These are phyloP conservation scores for Heterodera carotae DNA, from an alignment of 1,140 invertebrate genomes.

Conservation along the genomic window DNA sequence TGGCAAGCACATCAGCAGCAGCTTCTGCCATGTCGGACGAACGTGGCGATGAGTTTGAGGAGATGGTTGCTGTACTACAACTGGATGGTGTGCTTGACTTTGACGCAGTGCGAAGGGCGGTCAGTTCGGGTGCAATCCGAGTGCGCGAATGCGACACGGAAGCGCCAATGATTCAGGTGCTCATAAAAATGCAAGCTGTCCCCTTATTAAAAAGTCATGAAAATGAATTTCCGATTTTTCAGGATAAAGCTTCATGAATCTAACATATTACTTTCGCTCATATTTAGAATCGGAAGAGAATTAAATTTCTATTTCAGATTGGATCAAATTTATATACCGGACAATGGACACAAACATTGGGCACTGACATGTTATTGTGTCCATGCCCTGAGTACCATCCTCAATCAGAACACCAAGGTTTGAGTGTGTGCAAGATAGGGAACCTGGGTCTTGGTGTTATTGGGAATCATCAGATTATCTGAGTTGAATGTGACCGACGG, in stretches of 20 bases:
- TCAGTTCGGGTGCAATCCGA: constrained; percentile 18
- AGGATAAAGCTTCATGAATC: not conserved
- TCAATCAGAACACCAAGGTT: too few relatives aligned
- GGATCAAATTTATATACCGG: constrained; percentile 34
- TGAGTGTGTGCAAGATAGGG: too few relatives aligned
- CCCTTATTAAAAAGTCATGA: too few relatives aligned
- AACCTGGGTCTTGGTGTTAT: too few relatives aligned
- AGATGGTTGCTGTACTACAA: constrained; percentile 34
- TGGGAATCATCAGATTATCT: too few relatives aligned
- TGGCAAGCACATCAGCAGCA: too few relatives aligned
- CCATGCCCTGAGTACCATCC: not conserved
- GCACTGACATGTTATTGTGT: constrained; percentile 22
- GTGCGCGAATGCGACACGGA: constrained; percentile 32
- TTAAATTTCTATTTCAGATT: constrained; percentile 12
- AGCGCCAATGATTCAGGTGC: constrained; percentile 35
- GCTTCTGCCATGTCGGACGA: too few relatives aligned
- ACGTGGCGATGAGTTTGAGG: constrained; percentile 39
- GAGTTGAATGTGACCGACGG: too few relatives aligned
- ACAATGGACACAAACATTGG: constrained; percentile 34
- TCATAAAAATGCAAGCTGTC: too few relatives aligned
- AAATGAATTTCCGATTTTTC: too few relatives aligned
- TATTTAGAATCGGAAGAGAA: not conserved
- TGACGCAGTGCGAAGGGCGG: constrained; percentile 33
- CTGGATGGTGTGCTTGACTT: constrained; percentile 36
- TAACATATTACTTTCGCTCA: too few relatives aligned